phyloP scores from a whole-genome alignment of 1,140 invertebrate genomes.

The Sarcophaga bullata region DNA sequence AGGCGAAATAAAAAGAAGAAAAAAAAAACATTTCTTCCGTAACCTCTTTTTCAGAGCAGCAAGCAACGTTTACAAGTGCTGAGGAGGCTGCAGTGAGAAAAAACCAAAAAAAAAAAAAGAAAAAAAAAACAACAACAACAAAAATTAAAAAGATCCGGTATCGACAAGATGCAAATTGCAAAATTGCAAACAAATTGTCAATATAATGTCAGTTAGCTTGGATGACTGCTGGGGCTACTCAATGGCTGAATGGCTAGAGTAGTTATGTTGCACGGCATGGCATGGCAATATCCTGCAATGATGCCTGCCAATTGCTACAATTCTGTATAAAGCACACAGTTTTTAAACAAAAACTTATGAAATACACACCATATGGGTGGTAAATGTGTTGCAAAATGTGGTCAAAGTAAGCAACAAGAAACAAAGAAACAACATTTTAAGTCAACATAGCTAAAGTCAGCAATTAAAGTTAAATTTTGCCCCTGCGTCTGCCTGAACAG shows the following conservation, averaged over 20 bases:
- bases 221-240: no score
- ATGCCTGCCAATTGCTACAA: background rate
- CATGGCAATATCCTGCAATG: no score
- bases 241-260: no score
- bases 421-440: background rate
- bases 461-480: conserved; percentile 22
- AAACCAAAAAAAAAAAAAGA: no score
- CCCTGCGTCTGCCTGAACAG: background rate
- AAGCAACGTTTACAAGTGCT: background rate
- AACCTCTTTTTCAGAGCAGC: background rate
- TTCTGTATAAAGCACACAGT: background rate
- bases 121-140: no score
- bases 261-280: no score
- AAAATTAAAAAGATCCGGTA: conserved; percentile 11
- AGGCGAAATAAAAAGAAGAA: background rate
- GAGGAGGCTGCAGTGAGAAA: background rate
- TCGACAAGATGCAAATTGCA: conserved; percentile 10
- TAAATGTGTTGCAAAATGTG: background rate
- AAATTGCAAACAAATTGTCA: conserved; percentile 3
- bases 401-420: background rate
- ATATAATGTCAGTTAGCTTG: conserved; percentile 12
- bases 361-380: conserved; percentile 4
- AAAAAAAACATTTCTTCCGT: conserved; percentile 15
- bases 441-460: background rate
- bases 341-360: background rate